phyloP scores from a whole-genome alignment of 2,888 invertebrate genomes.

The Hypolimnas misippus region DNA sequence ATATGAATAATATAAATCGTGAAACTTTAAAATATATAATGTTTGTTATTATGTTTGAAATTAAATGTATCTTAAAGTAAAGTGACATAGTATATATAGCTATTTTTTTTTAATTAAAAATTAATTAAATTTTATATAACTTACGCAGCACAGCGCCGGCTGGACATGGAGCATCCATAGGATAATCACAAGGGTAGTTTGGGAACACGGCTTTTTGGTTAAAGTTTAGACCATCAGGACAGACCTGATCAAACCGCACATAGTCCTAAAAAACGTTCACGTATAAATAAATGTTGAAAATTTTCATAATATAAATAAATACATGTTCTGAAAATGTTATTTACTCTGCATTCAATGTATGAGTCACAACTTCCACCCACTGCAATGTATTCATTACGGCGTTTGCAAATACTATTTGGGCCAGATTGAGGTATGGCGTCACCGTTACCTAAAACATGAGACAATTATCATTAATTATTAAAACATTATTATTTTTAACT shows the following conservation, averaged over 20 bases:
- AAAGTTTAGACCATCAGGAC: constrained; percentile 89
- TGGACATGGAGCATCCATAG: constrained; percentile 88
- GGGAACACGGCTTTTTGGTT: constrained; percentile 84
- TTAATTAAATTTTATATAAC: constrained; percentile 6
- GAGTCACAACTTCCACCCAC: constrained; percentile 86
- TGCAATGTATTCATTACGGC: constrained; percentile 74
- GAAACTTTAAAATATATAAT: no score
- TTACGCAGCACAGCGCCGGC: constrained; percentile 78
- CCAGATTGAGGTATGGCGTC: not conserved
- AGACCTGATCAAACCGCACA: constrained; percentile 85
- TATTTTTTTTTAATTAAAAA: not conserved
- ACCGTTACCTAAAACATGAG: constrained; percentile 44
- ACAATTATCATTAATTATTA: no score
- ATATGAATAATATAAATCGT: no score
- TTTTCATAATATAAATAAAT: not conserved
- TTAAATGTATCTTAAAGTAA: not conserved
- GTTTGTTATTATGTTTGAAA: no score
- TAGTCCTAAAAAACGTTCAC: constrained; percentile 73
- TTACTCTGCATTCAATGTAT: constrained; percentile 84
- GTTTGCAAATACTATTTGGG: constrained; percentile 18
- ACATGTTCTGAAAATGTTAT: constrained; percentile 13
- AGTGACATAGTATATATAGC: not conserved
- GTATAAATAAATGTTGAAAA: not conserved
- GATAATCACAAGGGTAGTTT: constrained; percentile 89
- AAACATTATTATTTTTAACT: not conserved